Evolutionary conservation across 2,797 vertebrate species (phyloP).

Genomic region (Chloroceryle inda): DNA sequence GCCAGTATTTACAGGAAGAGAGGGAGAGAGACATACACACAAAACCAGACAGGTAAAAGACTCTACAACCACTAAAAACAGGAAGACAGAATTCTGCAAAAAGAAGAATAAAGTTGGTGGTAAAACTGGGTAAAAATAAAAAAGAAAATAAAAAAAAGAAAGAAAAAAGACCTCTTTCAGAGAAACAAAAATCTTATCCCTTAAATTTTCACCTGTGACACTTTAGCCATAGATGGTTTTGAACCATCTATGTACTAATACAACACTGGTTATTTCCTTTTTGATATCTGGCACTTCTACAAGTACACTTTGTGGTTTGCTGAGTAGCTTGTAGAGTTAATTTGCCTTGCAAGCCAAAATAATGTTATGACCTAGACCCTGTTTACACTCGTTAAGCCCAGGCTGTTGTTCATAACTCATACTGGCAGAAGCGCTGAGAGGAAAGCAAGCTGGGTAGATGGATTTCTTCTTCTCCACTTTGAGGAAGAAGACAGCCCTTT

Average conservation of each 20-base stretch:
- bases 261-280: neutral
- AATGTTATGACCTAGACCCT: neutral
- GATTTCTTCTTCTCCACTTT: neutral
- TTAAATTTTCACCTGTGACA: neutral
- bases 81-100: neutral
- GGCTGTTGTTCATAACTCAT: neutral
- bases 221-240: neutral
- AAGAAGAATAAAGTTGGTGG: neutral
- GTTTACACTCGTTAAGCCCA: neutral
- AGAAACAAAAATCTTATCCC: neutral
- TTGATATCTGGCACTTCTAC: neutral
- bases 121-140: neutral
- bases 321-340: neutral
- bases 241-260: neutral
- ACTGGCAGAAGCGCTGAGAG: neutral
- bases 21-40: conserved; percentile 58
- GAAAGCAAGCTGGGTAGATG: neutral
- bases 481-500: neutral
- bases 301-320: neutral
- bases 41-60: conserved; percentile 59
- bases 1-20: neutral
- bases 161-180: neutral
- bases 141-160: too few species aligned
- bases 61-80: conserved; percentile 43
- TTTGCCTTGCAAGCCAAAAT: neutral